Percentiles rank a stretch among this genome's conserved stretches.
These are phyloP conservation scores for Ephestia elutella DNA, from an alignment of 1,140 invertebrate species.

Conservation along the genomic window DNA sequence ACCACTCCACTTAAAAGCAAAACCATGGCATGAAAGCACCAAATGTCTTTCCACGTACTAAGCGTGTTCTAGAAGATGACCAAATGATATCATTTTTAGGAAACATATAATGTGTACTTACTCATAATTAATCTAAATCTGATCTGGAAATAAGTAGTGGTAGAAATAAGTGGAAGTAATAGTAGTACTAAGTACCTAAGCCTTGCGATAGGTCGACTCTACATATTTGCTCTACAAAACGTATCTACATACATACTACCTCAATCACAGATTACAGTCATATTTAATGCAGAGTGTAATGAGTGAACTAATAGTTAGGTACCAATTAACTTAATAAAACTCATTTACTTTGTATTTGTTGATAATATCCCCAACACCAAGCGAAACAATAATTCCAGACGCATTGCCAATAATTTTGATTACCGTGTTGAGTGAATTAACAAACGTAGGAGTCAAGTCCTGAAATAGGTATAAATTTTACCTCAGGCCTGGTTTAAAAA, in stretches of 20 bases:
- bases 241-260: too few species aligned
- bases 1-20: constrained; percentile 44
- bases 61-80: constrained; percentile 36
- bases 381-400: constrained; percentile 54
- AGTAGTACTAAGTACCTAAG: too few species aligned
- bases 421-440: constrained; percentile 54
- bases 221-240: too few species aligned
- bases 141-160: too few species aligned
- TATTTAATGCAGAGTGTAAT: too few species aligned
- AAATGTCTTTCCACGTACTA: constrained; percentile 53
- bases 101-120: too few species aligned
- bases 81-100: constrained; percentile 3
- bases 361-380: constrained; percentile 51
- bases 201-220: too few species aligned
- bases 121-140: too few species aligned
- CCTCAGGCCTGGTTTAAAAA: not conserved
- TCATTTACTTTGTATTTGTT: constrained; percentile 40
- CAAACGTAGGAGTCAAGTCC: constrained; percentile 54
- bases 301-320: not conserved
- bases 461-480: constrained; percentile 22
- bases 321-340: not conserved
- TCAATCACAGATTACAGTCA: too few species aligned
- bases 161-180: too few species aligned
- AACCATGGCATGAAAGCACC: constrained; percentile 59
- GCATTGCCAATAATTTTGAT: constrained; percentile 63